These are phyloP conservation scores for Alces alces DNA, from an alignment of 2,113 vertebrate species.

Conservation along the genomic window DNA sequence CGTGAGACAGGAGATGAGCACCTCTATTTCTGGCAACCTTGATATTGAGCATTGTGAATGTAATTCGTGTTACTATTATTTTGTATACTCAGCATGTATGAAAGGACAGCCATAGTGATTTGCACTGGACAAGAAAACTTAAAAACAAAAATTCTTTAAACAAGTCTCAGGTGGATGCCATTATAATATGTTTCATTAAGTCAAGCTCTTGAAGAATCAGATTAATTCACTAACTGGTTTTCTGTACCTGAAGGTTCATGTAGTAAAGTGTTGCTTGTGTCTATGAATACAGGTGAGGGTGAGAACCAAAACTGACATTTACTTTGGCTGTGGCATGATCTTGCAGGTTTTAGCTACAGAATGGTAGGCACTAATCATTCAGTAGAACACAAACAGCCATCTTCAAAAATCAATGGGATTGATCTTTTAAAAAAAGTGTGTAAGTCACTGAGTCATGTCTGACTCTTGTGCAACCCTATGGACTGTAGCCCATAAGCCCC, in stretches of 20 bases:
- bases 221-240: background rate
- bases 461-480: background rate
- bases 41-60: background rate
- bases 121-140: background rate
- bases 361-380: background rate
- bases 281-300: constrained; percentile 47
- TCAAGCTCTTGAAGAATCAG: constrained; percentile 10
- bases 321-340: constrained; percentile 28
- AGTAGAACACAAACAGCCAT: background rate
- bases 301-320: constrained; percentile 29
- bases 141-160: constrained; percentile 38
- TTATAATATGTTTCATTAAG: constrained; percentile 46
- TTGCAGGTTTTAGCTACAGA: constrained; percentile 32
- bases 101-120: constrained; percentile 16
- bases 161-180: background rate
- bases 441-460: background rate
- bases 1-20: background rate
- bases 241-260: background rate
- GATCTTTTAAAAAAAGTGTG: background rate
- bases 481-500: background rate
- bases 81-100: background rate
- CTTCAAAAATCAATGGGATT: background rate
- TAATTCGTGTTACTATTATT: constrained; percentile 13
- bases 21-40: background rate
- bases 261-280: background rate